Evolutionary conservation across 1,140 invertebrate species (phyloP), one percentile per base, ranked within the genome.

Genomic region (Cotesia glomerata): DNA sequence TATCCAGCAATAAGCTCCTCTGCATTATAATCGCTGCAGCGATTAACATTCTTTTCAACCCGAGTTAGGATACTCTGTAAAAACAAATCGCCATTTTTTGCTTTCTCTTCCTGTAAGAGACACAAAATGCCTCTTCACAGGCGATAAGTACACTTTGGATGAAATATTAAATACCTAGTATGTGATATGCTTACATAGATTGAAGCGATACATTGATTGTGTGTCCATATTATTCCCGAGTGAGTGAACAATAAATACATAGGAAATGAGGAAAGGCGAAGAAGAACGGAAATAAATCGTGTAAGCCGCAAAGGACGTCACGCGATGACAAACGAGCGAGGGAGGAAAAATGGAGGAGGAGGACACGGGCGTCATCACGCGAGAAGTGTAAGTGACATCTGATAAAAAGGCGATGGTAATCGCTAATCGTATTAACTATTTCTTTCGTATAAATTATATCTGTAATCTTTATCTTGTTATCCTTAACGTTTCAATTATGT

Each of bases 271-370:
- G 71, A 72, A 79, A 52, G 8, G 39, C 36, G 56, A 73, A 75
- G 80, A 78, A 77, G 80, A 82, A 75, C 83, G 85, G 85, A 86
- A 86, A 83, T 85, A 84, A 86, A 85, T 86, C 81, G 78, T 81
- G 80, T 81, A 82, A 81, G 72, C 83, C 79, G 79, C 80, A 79
- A 80, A 81, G 81, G 80, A 79, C 79, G 84, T 85, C 84, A 84
- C 80, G 80, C 81, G 81, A 85, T 87, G 85, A 86, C 84, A 85
- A 87, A 86, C 80, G 85, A 87, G 81, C 78, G 26, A 54, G 14
- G 35, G 65, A 51, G 66, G 39, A 45, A 45, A 45, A 45, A 9
- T 32, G 65, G 34, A 51, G 56, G 63, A 11, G 63, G n/a, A 2
- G 52, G 36, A 52, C 63, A 65, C 36, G 34, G 34, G 35, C 70